Base-by-base conservation (phyloP, 2,888 invertebrate genomes). In the Pelosia muscerda region DNA sequence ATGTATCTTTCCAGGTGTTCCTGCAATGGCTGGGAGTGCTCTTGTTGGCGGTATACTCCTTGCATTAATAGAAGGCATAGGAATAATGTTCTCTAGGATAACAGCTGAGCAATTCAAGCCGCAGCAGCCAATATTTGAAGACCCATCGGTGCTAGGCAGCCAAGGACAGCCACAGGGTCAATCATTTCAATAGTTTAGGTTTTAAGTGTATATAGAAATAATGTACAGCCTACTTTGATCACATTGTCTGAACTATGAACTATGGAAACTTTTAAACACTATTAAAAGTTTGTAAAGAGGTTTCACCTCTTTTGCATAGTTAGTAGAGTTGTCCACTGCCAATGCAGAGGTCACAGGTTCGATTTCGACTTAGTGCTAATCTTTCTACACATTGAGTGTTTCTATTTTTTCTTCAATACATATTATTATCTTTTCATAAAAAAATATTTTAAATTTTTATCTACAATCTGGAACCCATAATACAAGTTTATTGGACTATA, bases 1-100 rank as follows among this genome's bases (percentile, higher is more conserved):
- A n/a, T n/a, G n/a, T n/a, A 23, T 5, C 19, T 64, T 90, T 90
- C 19, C 83, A 96, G 96, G 96, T 89, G 92, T 97, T 53, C 97
- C 97, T 69, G 97, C 98, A 0, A 98, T 98, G 98, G 97, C 98
- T 64, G 99, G 98, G 54, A 99, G 99, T 94, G 99, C 99, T 19
- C 95, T 99, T 58, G 98, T 99, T 62, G 99, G 99, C 66, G 99
- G 99, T 68, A 97, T 99, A 69, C 96, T 99, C 23, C 95, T 99
- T 72, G 99, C 99, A 5, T 95, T 99, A 76, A 99, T 99, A 80
- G 99, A 99, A 96, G 99, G 99, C 73, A 97, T 99, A 74, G 98
- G 99, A 76, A 99, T 99, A 81, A 95, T 99, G 88, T 97, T 99
- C 88, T 99, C 98, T 15, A 96, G 98, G 85, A 96, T 98, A 85